phyloP scores from a whole-genome alignment of 2,888 invertebrate genomes.

The Andrena bucephala region DNA sequence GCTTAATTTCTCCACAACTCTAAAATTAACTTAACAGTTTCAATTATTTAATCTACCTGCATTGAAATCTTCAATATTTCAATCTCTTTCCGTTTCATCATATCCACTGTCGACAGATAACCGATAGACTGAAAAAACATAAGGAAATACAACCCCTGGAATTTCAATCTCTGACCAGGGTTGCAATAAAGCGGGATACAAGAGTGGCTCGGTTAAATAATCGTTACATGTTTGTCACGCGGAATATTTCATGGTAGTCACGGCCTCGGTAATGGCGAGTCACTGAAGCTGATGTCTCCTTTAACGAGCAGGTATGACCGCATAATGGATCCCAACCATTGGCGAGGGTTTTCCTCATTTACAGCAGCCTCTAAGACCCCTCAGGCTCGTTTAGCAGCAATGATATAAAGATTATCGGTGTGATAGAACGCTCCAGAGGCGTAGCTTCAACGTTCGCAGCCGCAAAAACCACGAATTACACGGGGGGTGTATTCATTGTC shows the following conservation, averaged over 20 bases:
- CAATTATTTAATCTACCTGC: too few relatives aligned
- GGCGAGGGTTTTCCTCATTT: conserved; percentile 49
- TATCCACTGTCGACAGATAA: too few relatives aligned
- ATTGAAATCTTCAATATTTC: too few relatives aligned
- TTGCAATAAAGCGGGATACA: neutral
- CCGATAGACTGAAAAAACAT: too few relatives aligned
- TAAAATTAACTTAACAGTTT: too few relatives aligned
- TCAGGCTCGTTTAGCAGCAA: conserved; percentile 36
- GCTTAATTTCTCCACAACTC: too few relatives aligned
- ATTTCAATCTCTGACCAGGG: neutral
- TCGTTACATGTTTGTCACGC: conserved; percentile 24
- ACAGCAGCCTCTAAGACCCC: conserved; percentile 45
- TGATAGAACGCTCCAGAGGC: conserved; percentile 50
- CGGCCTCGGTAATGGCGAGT: conserved; percentile 22
- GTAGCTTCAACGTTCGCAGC: conserved; percentile 18
- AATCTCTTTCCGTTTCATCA: too few relatives aligned
- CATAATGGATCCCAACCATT: conserved; percentile 39
- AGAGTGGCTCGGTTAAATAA: conserved; percentile 26
- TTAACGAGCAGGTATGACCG: conserved; percentile 54
- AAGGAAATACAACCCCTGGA: neutral
- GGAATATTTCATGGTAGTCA: conserved; percentile 25
- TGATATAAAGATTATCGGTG: conserved; percentile 56
- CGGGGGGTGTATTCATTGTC: conserved; percentile 10
- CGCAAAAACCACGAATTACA: neutral
- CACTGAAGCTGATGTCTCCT: conserved; percentile 27